Base-by-base conservation (phyloP, 2,888 invertebrate species). In the Geophilus truncorum region DNA sequence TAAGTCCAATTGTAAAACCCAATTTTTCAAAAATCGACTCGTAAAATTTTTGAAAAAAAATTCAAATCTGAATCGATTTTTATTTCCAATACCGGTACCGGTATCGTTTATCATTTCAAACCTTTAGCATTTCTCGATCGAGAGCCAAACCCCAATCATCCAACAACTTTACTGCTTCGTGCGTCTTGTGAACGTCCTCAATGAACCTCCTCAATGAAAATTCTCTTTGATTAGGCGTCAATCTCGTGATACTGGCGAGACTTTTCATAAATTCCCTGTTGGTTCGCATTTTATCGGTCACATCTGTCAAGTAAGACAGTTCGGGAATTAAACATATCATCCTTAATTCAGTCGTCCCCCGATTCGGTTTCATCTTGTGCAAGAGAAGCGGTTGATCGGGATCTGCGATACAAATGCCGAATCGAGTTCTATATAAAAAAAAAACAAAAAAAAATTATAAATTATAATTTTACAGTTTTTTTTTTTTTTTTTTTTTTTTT, bases 181-280 rank as follows among this genome's bases (percentile, higher is more conserved):
- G 89, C 57, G 89, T 91, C 0, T 86, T 88, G 23, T 85, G 86
- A 2, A 89, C 85, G 81, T 85, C 84, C 6, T 85, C 81, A 5
- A 89, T 84, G 83, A 90, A 89, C 76, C 91, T 91, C 81, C 90
- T 89, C 82, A 96, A 89, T 0, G 93, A 91, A 0, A 89, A 85
- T 77, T 92, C 89, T 0, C 97, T 89, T 85, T 93, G 92, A 81
- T 91, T 91, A 0, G 98, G 98, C 0, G 92, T 90, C 12, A 96
- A 90, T 82, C 94, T 89, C 0, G 96, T 97, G 85, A 93, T 92
- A 0, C 89, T 88, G 0, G 93, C 92, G 0, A 96, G 91, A 83
- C 94, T 94, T 85, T 92, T 93, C 95, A 97, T 97, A 0, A 97
- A 89, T 84, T 90, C 90, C 85, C 93, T 93, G 88, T 98, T 94